A percentile compares a stretch with the other conserved stretches of the same genome.
These are phyloP conservation scores for Eulemur mongoz DNA, from an alignment of 2,797 vertebrate genomes.

Conservation along the genomic window DNA sequence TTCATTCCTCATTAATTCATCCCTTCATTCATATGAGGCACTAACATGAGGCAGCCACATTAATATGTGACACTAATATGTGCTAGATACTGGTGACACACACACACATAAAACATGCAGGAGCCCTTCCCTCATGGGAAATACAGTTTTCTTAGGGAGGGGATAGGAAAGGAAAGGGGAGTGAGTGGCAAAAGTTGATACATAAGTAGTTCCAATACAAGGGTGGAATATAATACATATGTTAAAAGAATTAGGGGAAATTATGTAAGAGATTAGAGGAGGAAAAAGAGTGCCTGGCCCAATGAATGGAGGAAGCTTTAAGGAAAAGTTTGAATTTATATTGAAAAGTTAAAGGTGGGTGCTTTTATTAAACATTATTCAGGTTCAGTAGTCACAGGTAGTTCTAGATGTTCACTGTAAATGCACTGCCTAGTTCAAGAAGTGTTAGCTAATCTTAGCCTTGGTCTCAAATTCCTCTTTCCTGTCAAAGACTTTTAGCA, in stretches of 20 bases:
- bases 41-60: neutral
- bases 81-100: neutral
- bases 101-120: neutral
- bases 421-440: neutral
- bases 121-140: neutral
- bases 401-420: neutral
- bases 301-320: neutral
- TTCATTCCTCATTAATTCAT: neutral
- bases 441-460: neutral
- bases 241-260: neutral
- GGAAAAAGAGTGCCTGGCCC: neutral
- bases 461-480: slow-evolving; percentile 12
- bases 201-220: neutral
- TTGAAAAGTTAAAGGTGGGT: neutral
- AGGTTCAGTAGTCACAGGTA: neutral
- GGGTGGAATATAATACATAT: neutral
- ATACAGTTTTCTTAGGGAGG: neutral
- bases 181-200: neutral
- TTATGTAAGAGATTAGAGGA: neutral
- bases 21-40: neutral
- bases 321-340: neutral
- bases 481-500: slow-evolving; percentile 18
- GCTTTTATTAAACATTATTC: neutral
- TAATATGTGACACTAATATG: neutral
- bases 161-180: neutral